Base-by-base conservation (phyloP, 1,140 invertebrate genomes). In the Drosophila mauritiana region DNA sequence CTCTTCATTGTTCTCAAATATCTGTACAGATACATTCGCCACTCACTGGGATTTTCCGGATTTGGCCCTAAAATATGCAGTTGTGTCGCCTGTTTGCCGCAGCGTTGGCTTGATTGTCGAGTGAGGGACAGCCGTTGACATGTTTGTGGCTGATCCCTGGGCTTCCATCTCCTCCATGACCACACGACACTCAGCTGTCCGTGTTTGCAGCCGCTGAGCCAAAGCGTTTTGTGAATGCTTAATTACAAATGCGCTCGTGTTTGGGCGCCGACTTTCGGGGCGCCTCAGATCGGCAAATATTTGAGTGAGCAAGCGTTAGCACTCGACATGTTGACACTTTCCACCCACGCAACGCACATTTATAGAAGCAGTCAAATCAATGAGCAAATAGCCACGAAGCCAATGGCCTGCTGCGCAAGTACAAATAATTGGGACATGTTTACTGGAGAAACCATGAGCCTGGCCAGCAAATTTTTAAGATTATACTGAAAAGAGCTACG, bases 181-280 rank as follows among this genome's bases (percentile, higher is more conserved):
- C 3, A 13, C 13, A 22, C 39, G 34, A 15, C 46, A 7, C 5
- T 11, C 42, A 15, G 12, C 36, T 20, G 13, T 3, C 11, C 34
- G 34, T 55, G 36, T 39, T 59, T 42, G 37, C 48, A n/a, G 20
- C 17, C n/a, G 39, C 27, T 59, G 46, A 48, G 39, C 55, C 34
- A 58, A 57, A 77, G 73, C 83, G 73, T 75, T 83, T 69, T 83
- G 43, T 83, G 83, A 88, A 88, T 89, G 67, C 84, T 83, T 88
- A 89, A 88, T 88, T 88, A 89, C 57, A 63, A 86, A 80, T 54
- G 57, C 61, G 45, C 52, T 63, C 73, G 68, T 57, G 64, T 69
- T 64, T 59, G 43, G 76, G 53, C 62, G 46, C 31, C 37, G 59
- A 77, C 51, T 80, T 58, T 55, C 27, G 52, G 49, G 22, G 65